A percentile compares a stretch with the other conserved stretches of the same genome.
Evolutionary conservation across 2,113 vertebrate species (phyloP).

Genomic region (Hippocampus zosterae): DNA sequence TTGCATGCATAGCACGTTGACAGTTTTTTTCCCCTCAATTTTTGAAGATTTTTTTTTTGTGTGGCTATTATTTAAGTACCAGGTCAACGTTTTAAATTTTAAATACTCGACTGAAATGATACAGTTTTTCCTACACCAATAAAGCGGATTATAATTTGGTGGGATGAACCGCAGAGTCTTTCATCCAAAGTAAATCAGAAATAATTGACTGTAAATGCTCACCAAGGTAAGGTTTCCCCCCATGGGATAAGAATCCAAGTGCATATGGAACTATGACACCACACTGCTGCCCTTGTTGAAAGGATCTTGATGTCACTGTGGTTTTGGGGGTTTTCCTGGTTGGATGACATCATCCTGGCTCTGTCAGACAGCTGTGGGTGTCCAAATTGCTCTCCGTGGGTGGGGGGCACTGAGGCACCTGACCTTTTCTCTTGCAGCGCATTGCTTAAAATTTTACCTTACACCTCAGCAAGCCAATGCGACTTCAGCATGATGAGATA

Average conservation of each 20-base stretch:
- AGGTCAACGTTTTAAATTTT: background rate
- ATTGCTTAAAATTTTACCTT: constrained; percentile 48
- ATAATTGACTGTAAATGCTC: no score
- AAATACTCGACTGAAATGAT: background rate
- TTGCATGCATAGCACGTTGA: no score
- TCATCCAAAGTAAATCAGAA: background rate
- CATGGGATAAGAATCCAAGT: constrained; percentile 16
- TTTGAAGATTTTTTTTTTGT: no score
- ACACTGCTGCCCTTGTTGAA: constrained; percentile 35
- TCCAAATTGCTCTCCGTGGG: constrained; percentile 22
- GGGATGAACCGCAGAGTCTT: background rate
- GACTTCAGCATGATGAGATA: constrained; percentile 13
- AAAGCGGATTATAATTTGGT: background rate
- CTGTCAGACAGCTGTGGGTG: constrained; percentile 25
- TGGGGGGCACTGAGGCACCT: constrained; percentile 30
- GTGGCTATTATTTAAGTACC: no score
- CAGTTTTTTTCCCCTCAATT: no score
- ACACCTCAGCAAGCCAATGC: constrained; percentile 27
- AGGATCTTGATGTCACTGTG: constrained; percentile 29
- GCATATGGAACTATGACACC: constrained; percentile 31
- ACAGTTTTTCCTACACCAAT: no score
- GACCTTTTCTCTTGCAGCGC: constrained; percentile 18
- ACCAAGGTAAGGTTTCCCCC: background rate
- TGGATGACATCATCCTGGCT: constrained; percentile 38
- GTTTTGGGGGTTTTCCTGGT: constrained; percentile 39